phyloP scores from a whole-genome alignment of 2,113 vertebrate genomes.

The Thryonomys swinderianus region DNA sequence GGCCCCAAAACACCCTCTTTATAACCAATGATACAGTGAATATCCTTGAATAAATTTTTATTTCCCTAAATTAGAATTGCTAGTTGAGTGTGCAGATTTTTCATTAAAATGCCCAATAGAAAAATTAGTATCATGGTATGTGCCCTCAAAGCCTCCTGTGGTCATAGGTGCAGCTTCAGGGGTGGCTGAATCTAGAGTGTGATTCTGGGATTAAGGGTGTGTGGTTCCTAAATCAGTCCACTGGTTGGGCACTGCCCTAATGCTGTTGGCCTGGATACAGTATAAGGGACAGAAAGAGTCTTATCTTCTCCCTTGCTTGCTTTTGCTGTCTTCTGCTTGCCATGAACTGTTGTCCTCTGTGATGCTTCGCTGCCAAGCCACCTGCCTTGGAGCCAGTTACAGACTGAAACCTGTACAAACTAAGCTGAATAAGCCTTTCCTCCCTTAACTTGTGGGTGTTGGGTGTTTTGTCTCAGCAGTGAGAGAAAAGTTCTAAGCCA shows the following conservation, averaged over 20 bases:
- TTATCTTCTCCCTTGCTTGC: background rate
- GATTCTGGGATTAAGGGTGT: background rate
- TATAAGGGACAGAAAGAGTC: background rate
- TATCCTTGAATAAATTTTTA: background rate
- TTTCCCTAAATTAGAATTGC: slow-evolving; percentile 14
- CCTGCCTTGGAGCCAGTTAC: background rate
- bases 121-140: background rate
- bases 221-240: background rate
- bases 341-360: background rate
- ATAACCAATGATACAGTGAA: slow-evolving; percentile 10
- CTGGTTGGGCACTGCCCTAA: background rate
- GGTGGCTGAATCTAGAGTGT: background rate
- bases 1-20: background rate
- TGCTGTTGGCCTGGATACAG: background rate
- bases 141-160: background rate
- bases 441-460: background rate
- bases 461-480: background rate
- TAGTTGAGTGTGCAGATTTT: background rate
- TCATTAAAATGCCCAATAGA: background rate
- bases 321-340: background rate
- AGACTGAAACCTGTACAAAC: background rate
- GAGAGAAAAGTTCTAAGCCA: background rate
- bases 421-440: background rate
- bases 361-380: background rate
- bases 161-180: background rate